Conservation (phyloP, 2,797 vertebrate genomes). For the Peromyscus eremicus region DNA sequence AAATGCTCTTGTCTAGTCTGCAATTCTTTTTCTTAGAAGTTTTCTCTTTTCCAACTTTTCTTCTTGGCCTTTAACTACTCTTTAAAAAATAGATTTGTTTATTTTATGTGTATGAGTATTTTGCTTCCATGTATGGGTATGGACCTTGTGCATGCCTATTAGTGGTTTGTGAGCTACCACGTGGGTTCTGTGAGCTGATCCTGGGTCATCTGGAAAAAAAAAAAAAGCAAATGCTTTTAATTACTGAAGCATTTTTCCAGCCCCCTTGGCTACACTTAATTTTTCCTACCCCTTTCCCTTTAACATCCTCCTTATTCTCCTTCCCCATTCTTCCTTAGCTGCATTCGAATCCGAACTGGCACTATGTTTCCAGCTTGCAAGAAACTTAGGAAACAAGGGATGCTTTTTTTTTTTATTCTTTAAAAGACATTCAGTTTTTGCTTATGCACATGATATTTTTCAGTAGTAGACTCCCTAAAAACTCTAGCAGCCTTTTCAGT, state of each 20-base stretch:
- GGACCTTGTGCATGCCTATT: background rate
- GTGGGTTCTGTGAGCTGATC: background rate
- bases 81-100: background rate
- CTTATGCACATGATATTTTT: background rate
- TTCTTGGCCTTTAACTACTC: background rate
- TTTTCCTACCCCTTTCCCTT: no score
- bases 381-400: background rate
- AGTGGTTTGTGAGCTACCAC: background rate
- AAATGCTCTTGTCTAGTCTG: background rate
- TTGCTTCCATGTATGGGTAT: background rate
- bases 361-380: background rate
- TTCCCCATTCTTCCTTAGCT: background rate
- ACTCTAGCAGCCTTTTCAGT: background rate
- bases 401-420: background rate
- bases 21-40: background rate
- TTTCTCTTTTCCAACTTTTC: background rate
- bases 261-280: background rate
- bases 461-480: background rate
- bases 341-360: background rate
- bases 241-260: background rate
- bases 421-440: background rate
- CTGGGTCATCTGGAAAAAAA: background rate
- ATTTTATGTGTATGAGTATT: background rate
- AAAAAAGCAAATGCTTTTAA: background rate
- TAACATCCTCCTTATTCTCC: no score